Conservation (phyloP, 2,888 invertebrate species). For the Molorchus minor region DNA sequence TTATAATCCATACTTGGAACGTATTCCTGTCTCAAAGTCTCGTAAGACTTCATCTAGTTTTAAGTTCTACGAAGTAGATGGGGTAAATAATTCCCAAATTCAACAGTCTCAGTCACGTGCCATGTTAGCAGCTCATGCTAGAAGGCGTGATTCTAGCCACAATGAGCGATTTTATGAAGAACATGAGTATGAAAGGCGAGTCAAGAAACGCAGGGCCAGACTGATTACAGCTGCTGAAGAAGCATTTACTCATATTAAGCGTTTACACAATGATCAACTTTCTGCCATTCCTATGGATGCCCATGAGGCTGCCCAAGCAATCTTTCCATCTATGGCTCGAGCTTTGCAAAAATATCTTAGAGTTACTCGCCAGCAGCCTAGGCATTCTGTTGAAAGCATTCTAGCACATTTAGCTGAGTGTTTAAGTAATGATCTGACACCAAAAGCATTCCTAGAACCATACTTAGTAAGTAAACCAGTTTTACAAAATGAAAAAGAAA, state of each 20-base stretch:
- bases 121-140: conserved; percentile 78
- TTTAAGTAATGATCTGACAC: conserved; percentile 91
- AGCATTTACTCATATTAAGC: conserved; percentile 95
- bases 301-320: conserved; percentile 95
- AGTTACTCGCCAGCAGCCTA: conserved; percentile 94
- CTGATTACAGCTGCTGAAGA: conserved; percentile 95
- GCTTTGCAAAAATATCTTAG: conserved; percentile 96
- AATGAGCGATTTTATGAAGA: conserved; percentile 99
- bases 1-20: conserved; percentile 95
- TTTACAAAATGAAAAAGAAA: conserved; percentile 84
- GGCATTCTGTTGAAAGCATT: conserved; percentile 94
- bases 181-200: conserved; percentile 93
- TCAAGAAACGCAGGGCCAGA: conserved; percentile 89
- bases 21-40: conserved; percentile 86
- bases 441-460: conserved; percentile 93
- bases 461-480: conserved; percentile 89
- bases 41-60: conserved; percentile 83
- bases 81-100: conserved; percentile 70
- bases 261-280: conserved; percentile 76
- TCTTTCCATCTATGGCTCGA: conserved; percentile 96
- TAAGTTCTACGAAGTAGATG: conserved; percentile 97
- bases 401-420: conserved; percentile 90
- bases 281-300: conserved; percentile 91
- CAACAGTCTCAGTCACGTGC: conserved; percentile 77
- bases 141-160: conserved; percentile 90